Base-by-base conservation (phyloP, 2,113 vertebrate species). In the Catharus bicknelli region DNA sequence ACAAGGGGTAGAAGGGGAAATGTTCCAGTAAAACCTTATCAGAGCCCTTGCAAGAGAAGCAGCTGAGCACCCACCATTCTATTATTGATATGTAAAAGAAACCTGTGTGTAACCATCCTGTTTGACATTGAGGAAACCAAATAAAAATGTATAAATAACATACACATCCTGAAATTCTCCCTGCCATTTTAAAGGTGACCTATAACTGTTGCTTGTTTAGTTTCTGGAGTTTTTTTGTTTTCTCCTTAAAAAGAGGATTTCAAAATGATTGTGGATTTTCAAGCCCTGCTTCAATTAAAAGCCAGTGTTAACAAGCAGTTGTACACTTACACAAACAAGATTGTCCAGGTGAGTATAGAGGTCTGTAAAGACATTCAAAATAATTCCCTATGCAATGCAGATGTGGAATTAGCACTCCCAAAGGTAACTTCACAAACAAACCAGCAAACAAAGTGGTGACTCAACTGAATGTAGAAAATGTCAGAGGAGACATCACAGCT, bases 321-420 rank as follows among this genome's bases (percentile, higher is more conserved):
- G 13, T 19, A 47, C 53, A 47, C 3, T 25, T 13, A 38, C 5
- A 32, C 0, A 0, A 81, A 10, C n/a, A 59, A 59, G 30, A 70
- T 16, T 68, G 14, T 53, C 34, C 61, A 72, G 29, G 43, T 70
- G 57, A 70, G 17, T 62, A 29, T 1, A 81, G 26, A 79, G 29
- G 13, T 36, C 16, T 47, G 8, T n/a, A 68, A 84, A 69, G 11
- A 66, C 6, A 12, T 81, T 70, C 8, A 30, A 61, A 80, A 67
- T 26, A 34, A 30, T 79, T 87, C 23, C 26, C 15, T 59, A 11
- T 48, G 8, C 51, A 82, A 54, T 6, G 7, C 29, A 63, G 12
- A 16, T 43, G 36, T 38, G 59, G 43, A 85, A 93, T 75, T 82
- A 87, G 6, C 36, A 78, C 5, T 9, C 27, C 38, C 22, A 81